Percentiles rank a stretch among this genome's conserved stretches.
phyloP scores from a whole-genome alignment of 2,888 invertebrate genomes.

The Callyntrura sp. region DNA sequence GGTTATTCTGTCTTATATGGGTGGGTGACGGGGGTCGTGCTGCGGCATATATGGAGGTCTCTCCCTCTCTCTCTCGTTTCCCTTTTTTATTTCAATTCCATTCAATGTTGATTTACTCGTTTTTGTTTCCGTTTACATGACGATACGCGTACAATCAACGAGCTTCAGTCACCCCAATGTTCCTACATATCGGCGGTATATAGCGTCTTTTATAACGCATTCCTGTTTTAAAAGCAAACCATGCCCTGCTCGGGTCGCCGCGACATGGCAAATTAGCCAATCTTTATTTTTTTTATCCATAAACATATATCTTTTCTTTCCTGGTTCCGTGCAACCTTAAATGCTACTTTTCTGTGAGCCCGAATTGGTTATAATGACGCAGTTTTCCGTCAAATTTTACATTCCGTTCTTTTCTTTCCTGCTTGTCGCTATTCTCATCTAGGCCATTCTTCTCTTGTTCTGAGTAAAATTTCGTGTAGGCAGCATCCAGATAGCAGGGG shows the following conservation, averaged over 20 bases:
- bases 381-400: conserved; percentile 37
- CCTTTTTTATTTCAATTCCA: background rate
- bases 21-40: background rate
- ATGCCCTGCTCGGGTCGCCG: background rate
- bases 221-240: background rate
- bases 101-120: conserved; percentile 14
- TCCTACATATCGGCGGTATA: background rate
- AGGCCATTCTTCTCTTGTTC: background rate
- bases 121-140: conserved; percentile 10
- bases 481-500: background rate
- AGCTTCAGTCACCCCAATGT: background rate
- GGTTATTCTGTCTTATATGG: conserved; percentile 11
- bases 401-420: background rate
- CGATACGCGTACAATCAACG: background rate
- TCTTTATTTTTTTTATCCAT: conserved; percentile 15
- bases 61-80: too few species aligned
- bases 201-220: background rate
- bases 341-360: conserved; percentile 23
- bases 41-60: too few species aligned
- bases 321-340: conserved; percentile 25
- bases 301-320: background rate
- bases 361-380: conserved; percentile 46
- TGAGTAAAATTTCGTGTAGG: background rate
- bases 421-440: background rate
- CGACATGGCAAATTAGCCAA: conserved; percentile 51